These are phyloP conservation scores for Turritopsis dohrnii DNA, from an alignment of 30 jellyfish, hydroid and myxozoan genomes.

Conservation along the genomic window DNA sequence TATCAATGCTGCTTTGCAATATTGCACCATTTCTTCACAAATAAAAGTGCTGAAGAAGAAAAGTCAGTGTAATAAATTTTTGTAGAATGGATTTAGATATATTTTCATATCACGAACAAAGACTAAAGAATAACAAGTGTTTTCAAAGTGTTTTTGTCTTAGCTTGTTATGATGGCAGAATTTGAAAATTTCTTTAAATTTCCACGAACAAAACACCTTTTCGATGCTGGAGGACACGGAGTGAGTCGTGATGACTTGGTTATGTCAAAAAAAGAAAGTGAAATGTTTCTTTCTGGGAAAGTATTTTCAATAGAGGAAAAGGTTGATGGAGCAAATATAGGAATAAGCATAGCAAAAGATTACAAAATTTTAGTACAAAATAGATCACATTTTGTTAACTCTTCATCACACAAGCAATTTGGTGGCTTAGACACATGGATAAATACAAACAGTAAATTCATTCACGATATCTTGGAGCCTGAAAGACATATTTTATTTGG, in stretches of 20 bases:
- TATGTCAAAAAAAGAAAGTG: constrained; percentile 61
- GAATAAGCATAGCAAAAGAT: constrained; percentile 50
- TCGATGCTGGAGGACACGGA: constrained; percentile 78
- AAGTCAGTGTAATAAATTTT: neutral
- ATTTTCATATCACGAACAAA: neutral
- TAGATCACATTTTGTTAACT: constrained; percentile 65
- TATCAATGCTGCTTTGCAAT: neutral
- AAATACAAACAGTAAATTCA: constrained; percentile 21
- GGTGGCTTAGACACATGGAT: constrained; percentile 66
- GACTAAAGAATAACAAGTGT: neutral
- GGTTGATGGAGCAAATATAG: constrained; percentile 90
- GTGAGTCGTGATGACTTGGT: constrained; percentile 77
- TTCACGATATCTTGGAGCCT: constrained; percentile 34
- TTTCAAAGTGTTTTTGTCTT: neutral
- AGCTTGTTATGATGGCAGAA: neutral
- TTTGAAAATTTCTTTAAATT: constrained; percentile 35
- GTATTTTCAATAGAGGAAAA: constrained; percentile 62
- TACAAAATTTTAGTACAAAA: constrained; percentile 52
- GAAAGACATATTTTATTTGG: constrained; percentile 59
- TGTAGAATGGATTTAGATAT: neutral
- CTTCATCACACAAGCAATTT: constrained; percentile 69
- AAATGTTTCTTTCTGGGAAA: constrained; percentile 35
- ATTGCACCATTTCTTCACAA: neutral
- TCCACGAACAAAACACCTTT: constrained; percentile 77
- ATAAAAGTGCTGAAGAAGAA: neutral